Evolutionary conservation across 2,113 vertebrate species (phyloP), one percentile per base, ranked within the genome.

Genomic region (Conger conger): DNA sequence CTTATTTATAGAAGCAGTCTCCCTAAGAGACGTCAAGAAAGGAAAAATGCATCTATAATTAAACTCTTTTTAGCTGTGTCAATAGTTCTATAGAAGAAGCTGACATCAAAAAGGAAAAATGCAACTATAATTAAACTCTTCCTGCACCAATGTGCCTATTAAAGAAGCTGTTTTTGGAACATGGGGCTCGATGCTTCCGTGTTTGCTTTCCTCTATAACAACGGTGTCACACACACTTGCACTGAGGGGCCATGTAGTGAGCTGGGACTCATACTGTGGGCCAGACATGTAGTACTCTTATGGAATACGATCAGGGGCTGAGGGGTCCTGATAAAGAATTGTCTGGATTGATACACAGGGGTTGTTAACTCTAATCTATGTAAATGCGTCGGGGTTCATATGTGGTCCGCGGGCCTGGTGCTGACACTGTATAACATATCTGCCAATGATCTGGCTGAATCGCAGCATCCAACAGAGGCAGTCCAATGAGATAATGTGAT

Each of bases 11-110:
- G 86, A 30, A 68, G 4, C 73, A 83, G 87, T 86, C 83, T 88
- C 86, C 89, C 86, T 91, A 83, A 76, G 87, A 87, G 88, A 89
- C 85, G 81, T 87, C 85, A 78, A 83, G 82, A 81, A 81, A 86
- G 79, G 86, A 86, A 73, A 87, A 86, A 87, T 86, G 77, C 85
- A 82, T 88, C 87, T 89, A 85, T 88, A 90, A 89, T 88, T 90
- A 90, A 89, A 83, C 82, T 60, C 27, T 76, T 42, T 37, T 37
- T 68, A 33, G 27, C 60, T 15, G 50, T 80, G 40, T 83, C 33
- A 27, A 30, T 54, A 33, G 76, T 33, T 79, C 11, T 42, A 53
- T 63, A 4, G n/a, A 73, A 73, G 68, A 73, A n/a, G 35, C 35
- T 38, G 76, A 33, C 76, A 36, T 86, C 85, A 78, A 81, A 79